These are phyloP conservation scores for Scleropages formosus DNA, from an alignment of 2,797 vertebrate genomes.

Conservation along the genomic window DNA sequence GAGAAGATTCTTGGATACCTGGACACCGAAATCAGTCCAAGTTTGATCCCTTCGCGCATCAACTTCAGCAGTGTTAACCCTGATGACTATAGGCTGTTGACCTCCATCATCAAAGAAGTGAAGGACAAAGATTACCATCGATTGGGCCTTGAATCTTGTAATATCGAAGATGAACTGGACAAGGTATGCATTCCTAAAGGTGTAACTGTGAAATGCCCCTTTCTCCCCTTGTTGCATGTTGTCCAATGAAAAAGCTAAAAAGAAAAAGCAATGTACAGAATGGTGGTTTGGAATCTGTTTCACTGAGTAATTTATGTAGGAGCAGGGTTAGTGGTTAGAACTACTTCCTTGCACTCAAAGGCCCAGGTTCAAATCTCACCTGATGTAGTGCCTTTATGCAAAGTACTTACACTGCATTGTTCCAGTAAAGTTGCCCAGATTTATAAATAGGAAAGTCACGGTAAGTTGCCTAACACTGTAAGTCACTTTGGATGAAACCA, in stretches of 20 bases:
- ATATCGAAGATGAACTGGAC: conserved; percentile 86
- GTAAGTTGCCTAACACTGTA: too few species aligned
- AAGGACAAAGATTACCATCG: conserved; percentile 71
- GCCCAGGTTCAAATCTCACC: too few species aligned
- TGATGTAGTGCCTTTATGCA: too few species aligned
- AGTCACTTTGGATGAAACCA: too few species aligned
- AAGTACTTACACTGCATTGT: too few species aligned
- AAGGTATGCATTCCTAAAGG: conserved; percentile 70
- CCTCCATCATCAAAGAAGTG: conserved; percentile 71
- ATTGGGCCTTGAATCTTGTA: conserved; percentile 80
- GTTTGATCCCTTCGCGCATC: conserved; percentile 82
- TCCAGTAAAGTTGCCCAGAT: too few species aligned
- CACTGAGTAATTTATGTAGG: too few species aligned
- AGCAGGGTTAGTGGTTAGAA: too few species aligned
- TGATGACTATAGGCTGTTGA: conserved; percentile 84
- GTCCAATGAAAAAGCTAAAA: neutral
- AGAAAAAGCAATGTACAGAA: neutral
- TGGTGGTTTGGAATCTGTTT: neutral
- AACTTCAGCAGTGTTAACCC: conserved; percentile 79
- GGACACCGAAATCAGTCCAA: conserved; percentile 69
- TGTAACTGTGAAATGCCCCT: too few species aligned
- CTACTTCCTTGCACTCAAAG: too few species aligned
- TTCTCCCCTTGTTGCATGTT: too few species aligned
- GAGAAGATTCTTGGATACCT: conserved; percentile 77
- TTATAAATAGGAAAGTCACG: too few species aligned